Base-by-base conservation (phyloP, 2,797 vertebrate species). In the Australoheros facetus region DNA sequence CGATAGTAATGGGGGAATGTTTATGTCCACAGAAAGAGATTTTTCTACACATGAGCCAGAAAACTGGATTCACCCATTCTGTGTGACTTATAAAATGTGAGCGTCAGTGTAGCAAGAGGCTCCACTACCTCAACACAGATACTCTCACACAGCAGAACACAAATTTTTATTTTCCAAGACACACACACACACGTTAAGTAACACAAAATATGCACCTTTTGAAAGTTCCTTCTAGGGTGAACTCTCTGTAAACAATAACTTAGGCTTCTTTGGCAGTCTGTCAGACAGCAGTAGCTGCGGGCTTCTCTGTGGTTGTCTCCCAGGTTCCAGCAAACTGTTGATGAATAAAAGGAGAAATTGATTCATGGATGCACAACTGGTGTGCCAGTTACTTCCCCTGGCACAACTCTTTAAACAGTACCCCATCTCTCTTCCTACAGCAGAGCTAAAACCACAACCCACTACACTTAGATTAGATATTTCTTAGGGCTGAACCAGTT, bases 401-500 rank as follows among this genome's bases (percentile, higher is more conserved):
- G 26, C 26, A 26, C 26, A 26, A 26, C 26, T 26, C 26, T 26
- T 26, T 26, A 26, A 26, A 26, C 26, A 26, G 26, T 26, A 26
- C 26, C 26, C 26, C 26, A 26, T 26, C 26, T 26, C 26, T 26
- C 26, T 26, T 26, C 26, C 26, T 26, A 26, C 26, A 3, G 26
- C 26, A 26, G 26, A 26, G 26, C 26, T 26, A 26, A 26, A 26
- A 26, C 26, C 26, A 26, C 26, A 26, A 26, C 26, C 26, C 26
- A 26, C 26, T 26, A 26, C 26, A 26, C 26, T 26, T 26, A 26
- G 26, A 26, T 26, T 26, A 26, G 26, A 26, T 26, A 26, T 26
- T 26, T 26, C 26, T 3, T 26, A 26, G 26, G 26, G 71, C 54
- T 79, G 39, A 79, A 58, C 57, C 10, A 30, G 86, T 86, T 72